Evolutionary conservation across 1,140 invertebrate genomes (phyloP).

Genomic region (Chymomyza costata): DNA sequence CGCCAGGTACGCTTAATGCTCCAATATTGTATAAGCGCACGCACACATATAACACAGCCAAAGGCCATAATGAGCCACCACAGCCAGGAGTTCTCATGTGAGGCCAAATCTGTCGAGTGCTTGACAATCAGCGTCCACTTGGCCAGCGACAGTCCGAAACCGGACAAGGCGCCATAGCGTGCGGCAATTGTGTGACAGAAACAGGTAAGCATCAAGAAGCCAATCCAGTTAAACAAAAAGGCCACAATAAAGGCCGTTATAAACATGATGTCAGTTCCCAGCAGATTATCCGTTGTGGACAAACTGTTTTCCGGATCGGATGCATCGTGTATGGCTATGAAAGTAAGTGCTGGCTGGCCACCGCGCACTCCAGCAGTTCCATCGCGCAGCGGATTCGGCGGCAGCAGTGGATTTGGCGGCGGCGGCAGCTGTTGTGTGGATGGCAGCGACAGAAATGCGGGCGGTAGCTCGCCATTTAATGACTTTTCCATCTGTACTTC

Average conservation of each 20-base stretch:
- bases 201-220: slow-evolving; percentile 92
- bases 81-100: slow-evolving; percentile 90
- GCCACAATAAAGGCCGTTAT: slow-evolving; percentile 90
- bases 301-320: slow-evolving; percentile 82
- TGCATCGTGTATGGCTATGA: slow-evolving; percentile 83
- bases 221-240: slow-evolving; percentile 96
- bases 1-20: slow-evolving; percentile 93
- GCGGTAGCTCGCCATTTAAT: slow-evolving; percentile 81
- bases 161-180: slow-evolving; percentile 92
- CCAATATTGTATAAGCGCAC: slow-evolving; percentile 91
- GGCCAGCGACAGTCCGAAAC: slow-evolving; percentile 92
- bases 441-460: slow-evolving; percentile 56
- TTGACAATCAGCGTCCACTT: slow-evolving; percentile 97
- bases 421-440: slow-evolving; percentile 56
- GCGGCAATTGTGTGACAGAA: slow-evolving; percentile 96
- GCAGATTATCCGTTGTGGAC: slow-evolving; percentile 81
- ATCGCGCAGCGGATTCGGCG: slow-evolving; percentile 71
- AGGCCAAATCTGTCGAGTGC: slow-evolving; percentile 89
- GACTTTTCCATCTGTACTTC: slow-evolving; percentile 91
- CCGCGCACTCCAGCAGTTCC: slow-evolving; percentile 73
- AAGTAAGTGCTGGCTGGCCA: slow-evolving; percentile 81
- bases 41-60: slow-evolving; percentile 90
- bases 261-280: slow-evolving; percentile 93
- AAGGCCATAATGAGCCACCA: slow-evolving; percentile 94
- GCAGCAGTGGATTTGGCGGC: slow-evolving; percentile 46